phyloP scores from a whole-genome alignment of 2,888 invertebrate genomes.

The Dromius quadrimaculatus region DNA sequence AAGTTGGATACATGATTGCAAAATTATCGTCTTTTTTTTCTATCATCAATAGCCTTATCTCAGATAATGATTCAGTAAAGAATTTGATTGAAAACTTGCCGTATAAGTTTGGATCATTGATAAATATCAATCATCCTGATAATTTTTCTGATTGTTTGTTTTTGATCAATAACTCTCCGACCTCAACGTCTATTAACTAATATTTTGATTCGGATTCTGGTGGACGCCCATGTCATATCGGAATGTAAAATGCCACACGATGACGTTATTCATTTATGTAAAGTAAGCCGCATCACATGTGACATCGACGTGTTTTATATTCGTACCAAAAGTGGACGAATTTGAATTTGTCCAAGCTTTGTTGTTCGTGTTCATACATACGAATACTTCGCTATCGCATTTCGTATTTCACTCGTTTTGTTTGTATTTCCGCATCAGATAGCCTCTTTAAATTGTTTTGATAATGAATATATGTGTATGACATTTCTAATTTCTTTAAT shows the following conservation, averaged over 20 bases:
- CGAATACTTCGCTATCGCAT: conserved; percentile 13
- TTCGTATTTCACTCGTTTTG: background rate
- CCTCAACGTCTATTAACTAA: too few relatives aligned
- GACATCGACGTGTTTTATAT: conserved; percentile 45
- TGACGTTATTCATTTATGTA: conserved; percentile 49
- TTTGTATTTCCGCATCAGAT: conserved; percentile 12
- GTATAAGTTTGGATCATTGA: too few relatives aligned
- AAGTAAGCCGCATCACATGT: conserved; percentile 45
- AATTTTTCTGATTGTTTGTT: too few relatives aligned
- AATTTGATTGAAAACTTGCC: too few relatives aligned
- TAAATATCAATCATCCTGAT: too few relatives aligned
- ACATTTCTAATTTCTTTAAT: conserved; percentile 43
- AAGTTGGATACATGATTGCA: too few relatives aligned
- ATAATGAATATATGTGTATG: conserved; percentile 43
- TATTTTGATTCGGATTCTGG: too few relatives aligned
- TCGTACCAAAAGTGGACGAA: conserved; percentile 17
- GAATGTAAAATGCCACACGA: conserved; percentile 17
- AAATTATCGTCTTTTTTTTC: too few relatives aligned
- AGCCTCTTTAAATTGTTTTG: conserved; percentile 21
- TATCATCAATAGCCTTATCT: too few relatives aligned
- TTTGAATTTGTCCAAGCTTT: conserved; percentile 15
- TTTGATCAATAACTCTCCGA: too few relatives aligned
- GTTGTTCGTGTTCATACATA: background rate
- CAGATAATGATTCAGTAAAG: too few relatives aligned
- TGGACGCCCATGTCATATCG: too few relatives aligned